Percentiles rank a stretch among this genome's conserved stretches.
Evolutionary conservation across 2,888 invertebrate species (phyloP).

Genomic region (Adela reaumurella): DNA sequence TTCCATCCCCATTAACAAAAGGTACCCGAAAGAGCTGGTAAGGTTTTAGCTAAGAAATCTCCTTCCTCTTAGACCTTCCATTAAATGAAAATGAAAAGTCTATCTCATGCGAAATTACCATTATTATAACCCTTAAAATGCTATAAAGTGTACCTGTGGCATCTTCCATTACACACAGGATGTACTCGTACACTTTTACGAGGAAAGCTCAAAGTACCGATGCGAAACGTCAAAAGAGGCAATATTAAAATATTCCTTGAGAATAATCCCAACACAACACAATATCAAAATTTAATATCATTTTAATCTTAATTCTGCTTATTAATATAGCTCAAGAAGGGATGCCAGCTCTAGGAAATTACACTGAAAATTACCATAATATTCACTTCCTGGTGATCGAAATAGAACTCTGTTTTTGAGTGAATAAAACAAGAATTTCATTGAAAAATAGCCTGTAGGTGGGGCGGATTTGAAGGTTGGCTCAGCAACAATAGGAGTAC

Average conservation of each 20-base stretch:
- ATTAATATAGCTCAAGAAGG: slow-evolving; percentile 4
- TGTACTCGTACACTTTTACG: not conserved
- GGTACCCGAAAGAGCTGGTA: too few relatives aligned
- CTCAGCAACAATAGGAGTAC: not conserved
- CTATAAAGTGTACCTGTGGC: not conserved
- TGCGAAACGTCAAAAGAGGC: slow-evolving; percentile 11
- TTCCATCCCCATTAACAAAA: too few relatives aligned
- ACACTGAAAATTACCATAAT: not conserved
- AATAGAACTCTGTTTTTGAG: not conserved
- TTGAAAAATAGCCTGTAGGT: not conserved
- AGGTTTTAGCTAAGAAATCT: too few relatives aligned
- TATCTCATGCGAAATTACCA: too few relatives aligned
- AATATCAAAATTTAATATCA: slow-evolving; percentile 57
- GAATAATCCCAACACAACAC: slow-evolving; percentile 52
- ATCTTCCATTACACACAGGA: not conserved
- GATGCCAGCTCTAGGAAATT: not conserved
- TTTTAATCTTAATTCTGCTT: slow-evolving; percentile 53
- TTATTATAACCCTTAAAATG: too few relatives aligned
- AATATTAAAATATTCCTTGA: slow-evolving; percentile 46
- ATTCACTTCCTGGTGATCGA: not conserved
- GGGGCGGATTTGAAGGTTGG: not conserved
- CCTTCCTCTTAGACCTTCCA: too few relatives aligned
- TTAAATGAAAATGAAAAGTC: too few relatives aligned
- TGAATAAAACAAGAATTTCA: too few relatives aligned
- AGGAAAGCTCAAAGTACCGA: not conserved